phyloP scores from a whole-genome alignment of 2,888 invertebrate species.

The Epistrophe grossulariae region DNA sequence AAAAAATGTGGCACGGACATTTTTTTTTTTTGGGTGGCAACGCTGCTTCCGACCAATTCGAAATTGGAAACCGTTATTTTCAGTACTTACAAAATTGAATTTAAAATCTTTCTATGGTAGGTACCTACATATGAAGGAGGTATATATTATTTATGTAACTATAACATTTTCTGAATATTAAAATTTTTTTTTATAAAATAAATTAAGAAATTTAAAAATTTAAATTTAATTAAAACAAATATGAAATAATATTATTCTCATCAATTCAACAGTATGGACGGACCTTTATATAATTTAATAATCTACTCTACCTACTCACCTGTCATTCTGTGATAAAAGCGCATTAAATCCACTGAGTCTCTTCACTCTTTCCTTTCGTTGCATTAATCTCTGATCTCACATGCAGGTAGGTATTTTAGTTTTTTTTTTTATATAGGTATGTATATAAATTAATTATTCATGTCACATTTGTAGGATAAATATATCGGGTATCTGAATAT shows the following conservation, averaged over 20 bases:
- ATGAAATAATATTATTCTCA: neutral
- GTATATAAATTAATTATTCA: slow-evolving; percentile 29
- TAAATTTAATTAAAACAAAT: too few relatives aligned
- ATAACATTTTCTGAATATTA: too few relatives aligned
- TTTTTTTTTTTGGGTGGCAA: too few relatives aligned
- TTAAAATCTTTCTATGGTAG: too few relatives aligned
- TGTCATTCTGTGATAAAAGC: slow-evolving; percentile 49
- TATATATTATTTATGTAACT: too few relatives aligned
- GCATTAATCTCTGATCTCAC: slow-evolving; percentile 38
- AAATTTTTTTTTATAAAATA: too few relatives aligned
- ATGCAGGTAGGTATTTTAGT: slow-evolving; percentile 27
- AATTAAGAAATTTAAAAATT: too few relatives aligned
- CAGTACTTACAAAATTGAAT: too few relatives aligned
- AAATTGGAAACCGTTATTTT: too few relatives aligned
- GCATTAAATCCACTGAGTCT: slow-evolving; percentile 41
- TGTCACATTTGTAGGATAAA: slow-evolving; percentile 26
- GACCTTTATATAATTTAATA: slow-evolving; percentile 20
- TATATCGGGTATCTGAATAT: slow-evolving; percentile 28
- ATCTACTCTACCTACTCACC: slow-evolving; percentile 27
- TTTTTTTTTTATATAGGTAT: slow-evolving; percentile 6
- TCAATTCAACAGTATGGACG: neutral
- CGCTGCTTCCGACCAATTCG: too few relatives aligned
- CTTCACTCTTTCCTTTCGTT: slow-evolving; percentile 22
- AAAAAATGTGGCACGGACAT: too few relatives aligned
- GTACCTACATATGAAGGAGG: too few relatives aligned